These are phyloP conservation scores for Brachyrhaphis roseni DNA, from an alignment of 2,797 vertebrate genomes.

Conservation along the genomic window DNA sequence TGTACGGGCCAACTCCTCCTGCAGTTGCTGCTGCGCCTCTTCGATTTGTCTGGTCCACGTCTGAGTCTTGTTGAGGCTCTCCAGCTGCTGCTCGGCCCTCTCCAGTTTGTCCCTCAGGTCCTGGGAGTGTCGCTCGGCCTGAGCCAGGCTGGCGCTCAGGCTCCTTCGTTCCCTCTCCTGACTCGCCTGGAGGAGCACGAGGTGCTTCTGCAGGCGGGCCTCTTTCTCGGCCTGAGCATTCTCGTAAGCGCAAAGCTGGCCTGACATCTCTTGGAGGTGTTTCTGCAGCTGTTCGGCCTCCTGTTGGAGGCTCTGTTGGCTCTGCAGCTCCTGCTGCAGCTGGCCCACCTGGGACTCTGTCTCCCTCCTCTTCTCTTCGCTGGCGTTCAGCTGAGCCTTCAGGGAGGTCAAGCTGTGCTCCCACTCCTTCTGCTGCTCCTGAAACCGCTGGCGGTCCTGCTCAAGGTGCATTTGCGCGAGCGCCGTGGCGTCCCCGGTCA, in stretches of 20 bases:
- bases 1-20: constrained; percentile 84
- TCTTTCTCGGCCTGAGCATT: constrained; percentile 87
- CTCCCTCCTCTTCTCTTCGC: constrained; percentile 82
- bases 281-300: constrained; percentile 82
- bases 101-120: constrained; percentile 87
- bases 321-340: constrained; percentile 74
- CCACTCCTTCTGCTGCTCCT: constrained; percentile 83
- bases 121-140: constrained; percentile 84
- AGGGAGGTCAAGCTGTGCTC: constrained; percentile 76
- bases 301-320: constrained; percentile 76
- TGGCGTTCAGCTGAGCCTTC: constrained; percentile 82
- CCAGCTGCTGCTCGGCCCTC: constrained; percentile 80
- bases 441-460: constrained; percentile 80
- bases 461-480: constrained; percentile 85
- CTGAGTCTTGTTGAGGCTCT: constrained; percentile 78
- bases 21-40: constrained; percentile 84
- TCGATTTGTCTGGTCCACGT: constrained; percentile 76
- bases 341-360: constrained; percentile 77
- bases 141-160: constrained; percentile 82
- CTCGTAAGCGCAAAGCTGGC: constrained; percentile 82
- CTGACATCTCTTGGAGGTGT: constrained; percentile 79
- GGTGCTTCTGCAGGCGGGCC: constrained; percentile 87
- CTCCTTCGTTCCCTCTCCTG: constrained; percentile 89
- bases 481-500: constrained; percentile 86
- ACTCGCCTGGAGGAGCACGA: constrained; percentile 87